Conservation (phyloP, 92 coral and sea anemone species). For the Metridium senile region DNA sequence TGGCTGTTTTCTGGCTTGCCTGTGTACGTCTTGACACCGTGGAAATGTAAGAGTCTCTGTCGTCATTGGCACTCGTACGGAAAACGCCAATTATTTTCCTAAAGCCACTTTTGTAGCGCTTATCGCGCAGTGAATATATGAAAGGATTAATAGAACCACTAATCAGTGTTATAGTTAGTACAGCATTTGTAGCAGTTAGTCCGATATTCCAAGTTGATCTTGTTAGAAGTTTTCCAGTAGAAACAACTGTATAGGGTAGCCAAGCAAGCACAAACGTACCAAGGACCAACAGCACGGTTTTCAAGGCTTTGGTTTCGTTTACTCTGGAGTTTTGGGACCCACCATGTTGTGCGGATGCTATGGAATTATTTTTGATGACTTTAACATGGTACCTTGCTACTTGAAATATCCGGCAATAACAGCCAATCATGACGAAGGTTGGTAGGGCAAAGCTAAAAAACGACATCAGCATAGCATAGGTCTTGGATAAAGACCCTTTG, state of each 20-base stretch:
- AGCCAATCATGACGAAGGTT: constrained; percentile 51
- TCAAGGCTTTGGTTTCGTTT: constrained; percentile 45
- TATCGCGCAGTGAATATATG: constrained; percentile 70
- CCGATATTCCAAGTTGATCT: constrained; percentile 55
- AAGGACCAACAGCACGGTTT: constrained; percentile 66
- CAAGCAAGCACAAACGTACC: constrained; percentile 82
- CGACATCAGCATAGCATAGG: constrained; percentile 64
- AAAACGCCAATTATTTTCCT: constrained; percentile 42
- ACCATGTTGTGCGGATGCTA: constrained; percentile 22
- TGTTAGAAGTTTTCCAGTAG: constrained; percentile 51
- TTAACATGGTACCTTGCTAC: constrained; percentile 73
- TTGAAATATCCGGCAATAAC: constrained; percentile 60
- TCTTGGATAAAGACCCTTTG: constrained; percentile 49
- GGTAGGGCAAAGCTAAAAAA: constrained; percentile 60
- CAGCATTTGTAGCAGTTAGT: constrained; percentile 53
- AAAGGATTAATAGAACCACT: constrained; percentile 81
- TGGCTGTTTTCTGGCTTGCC: background rate
- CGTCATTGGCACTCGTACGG: constrained; percentile 13
- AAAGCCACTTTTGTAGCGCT: constrained; percentile 67
- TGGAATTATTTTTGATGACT: constrained; percentile 59
- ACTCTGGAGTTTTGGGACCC: constrained; percentile 10
- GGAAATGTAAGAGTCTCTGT: constrained; percentile 24
- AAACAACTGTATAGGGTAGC: constrained; percentile 79
- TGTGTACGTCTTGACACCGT: background rate
- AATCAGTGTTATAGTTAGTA: constrained; percentile 61